Evolutionary conservation across 1,140 invertebrate species (phyloP), one percentile per base, ranked within the genome.

Genomic region (Drusus annulatus): DNA sequence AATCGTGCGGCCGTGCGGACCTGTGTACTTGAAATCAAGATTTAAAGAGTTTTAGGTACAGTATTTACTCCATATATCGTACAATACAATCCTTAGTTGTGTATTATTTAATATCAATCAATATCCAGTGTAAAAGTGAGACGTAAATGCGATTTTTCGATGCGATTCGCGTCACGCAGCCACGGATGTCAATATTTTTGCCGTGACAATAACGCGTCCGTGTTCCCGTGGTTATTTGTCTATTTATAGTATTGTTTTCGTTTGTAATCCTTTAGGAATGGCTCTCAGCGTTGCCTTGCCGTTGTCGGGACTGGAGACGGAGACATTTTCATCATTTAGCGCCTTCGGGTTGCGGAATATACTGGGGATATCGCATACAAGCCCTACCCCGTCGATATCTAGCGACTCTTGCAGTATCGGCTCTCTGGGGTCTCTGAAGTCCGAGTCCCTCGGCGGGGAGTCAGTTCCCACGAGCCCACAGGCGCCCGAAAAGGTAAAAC

Each of bases 341-440:
- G 85, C 86, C n/a, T 88, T 86, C 82, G 89, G 84, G 81, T 87
- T 90, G 82, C 89, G 89, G 85, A 87, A 89, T 84, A 89, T 90
- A 86, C 87, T 88, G 68, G 45, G 45, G 17, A 25, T 65, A 83
- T 89, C 79, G 74, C 86, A 89, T 79, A 87, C 88, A 45, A 88
- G 88, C 82, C 86, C 89, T 31, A 90, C 88, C 85, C 89, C 88
- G 31, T 89, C 88, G 79, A 87, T 87, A 80, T 90, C 89, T 82
- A 86, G 87, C 85, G 89, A 89, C 82, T 89, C 88, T 84, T 89
- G 89, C 86, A 89, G 88, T 85, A 89, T 90, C 84, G 88, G 88
- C 69, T 90, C 89, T 73, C 84, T 89, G 79, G 88, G 87, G 65
- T 90, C 89, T 76, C 86, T 89, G 52, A 90, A 90, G 84, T 89